Evolutionary conservation across 37 sponge, comb jelly and placozoan species (phyloP).

Genomic region (Cladorhizidae sp.): DNA sequence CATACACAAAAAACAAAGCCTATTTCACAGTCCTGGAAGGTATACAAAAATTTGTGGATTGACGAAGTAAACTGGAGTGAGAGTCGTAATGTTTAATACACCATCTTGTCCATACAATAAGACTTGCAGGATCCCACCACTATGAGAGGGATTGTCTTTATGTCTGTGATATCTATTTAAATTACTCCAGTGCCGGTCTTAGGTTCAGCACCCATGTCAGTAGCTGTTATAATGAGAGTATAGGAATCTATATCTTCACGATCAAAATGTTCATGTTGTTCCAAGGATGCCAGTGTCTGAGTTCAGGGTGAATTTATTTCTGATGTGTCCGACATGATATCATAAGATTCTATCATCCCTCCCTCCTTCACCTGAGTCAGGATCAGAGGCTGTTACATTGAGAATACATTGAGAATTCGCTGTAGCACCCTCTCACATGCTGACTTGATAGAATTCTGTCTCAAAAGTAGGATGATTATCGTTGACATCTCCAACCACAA

Average conservation of each 20-base stretch:
- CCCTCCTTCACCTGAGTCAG: conserved; percentile 46
- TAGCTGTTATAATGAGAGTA: conserved; percentile 41
- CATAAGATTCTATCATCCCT: conserved; percentile 31
- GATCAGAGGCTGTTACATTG: conserved; percentile 46
- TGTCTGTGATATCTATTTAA: conserved; percentile 36
- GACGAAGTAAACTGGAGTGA: conserved; percentile 44
- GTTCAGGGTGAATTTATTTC: conserved; percentile 17
- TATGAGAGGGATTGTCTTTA: conserved; percentile 60
- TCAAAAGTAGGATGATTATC: conserved; percentile 55
- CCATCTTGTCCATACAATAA: conserved; percentile 24
- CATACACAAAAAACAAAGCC: conserved; percentile 12
- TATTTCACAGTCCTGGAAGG: neutral
- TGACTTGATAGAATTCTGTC: conserved; percentile 3
- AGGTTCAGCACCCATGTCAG: conserved; percentile 21
- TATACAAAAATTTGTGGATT: no score
- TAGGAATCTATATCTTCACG: conserved; percentile 20
- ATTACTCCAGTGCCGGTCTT: conserved; percentile 41
- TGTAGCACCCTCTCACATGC: conserved; percentile 28
- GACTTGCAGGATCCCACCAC: conserved; percentile 36
- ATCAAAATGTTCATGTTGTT: conserved; percentile 16
- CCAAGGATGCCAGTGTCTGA: conserved; percentile 23
- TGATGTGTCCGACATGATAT: conserved; percentile 17
- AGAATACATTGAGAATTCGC: neutral
- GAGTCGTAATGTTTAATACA: neutral
- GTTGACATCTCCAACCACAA: conserved; percentile 52